Evolutionary conservation across 2,797 vertebrate species (phyloP), one percentile per base, ranked within the genome.

Genomic region (Gobionotothen gibberifrons): DNA sequence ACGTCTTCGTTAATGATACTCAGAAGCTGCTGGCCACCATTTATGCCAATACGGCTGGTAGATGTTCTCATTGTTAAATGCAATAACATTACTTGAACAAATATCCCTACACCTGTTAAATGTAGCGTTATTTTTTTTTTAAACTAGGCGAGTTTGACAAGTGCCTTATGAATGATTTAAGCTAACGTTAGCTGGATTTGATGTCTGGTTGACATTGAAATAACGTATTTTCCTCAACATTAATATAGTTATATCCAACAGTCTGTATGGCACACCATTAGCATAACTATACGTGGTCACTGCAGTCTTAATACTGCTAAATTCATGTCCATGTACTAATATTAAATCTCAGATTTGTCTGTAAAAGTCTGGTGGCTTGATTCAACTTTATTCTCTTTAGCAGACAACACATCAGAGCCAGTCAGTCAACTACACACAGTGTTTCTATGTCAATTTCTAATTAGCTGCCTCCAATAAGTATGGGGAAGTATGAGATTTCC

Each of bases 171-270:
- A 75, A 64, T 79, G 78, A 76, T 57, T 48, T 39, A 40, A 77
- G 80, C 76, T 85, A 82, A 76, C 76, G 73, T 81, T 79, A 83
- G 82, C 83, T 62, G 56, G 74, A 46, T 17, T 49, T 77, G 69
- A 82, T 86, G 52, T 36, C 61, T 47, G 60, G 3, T 57, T 72
- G 65, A 66, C 66, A 79, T 74, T 77, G 32, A 66, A 17, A 49
- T 17, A 36, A 32, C 8, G 2, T 39, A 3, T 46, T 80, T 62
- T 36, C 48, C 5, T 15, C 0, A 62, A 26, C 9, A 29, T 63
- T 11, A 32, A 32, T 55, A n/a, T 19, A 46, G 17, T 8, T 47
- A 2, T 19, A 5, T 60, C 9, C 36, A 9, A 51, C 19, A 53
- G n/a, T 39, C 2, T 54, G 3, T 55, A 3, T 15, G 8, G 1